Percentiles rank a stretch among this genome's conserved stretches.
Evolutionary conservation across 2,797 vertebrate genomes (phyloP).

Genomic region (Chloroceryle inda): DNA sequence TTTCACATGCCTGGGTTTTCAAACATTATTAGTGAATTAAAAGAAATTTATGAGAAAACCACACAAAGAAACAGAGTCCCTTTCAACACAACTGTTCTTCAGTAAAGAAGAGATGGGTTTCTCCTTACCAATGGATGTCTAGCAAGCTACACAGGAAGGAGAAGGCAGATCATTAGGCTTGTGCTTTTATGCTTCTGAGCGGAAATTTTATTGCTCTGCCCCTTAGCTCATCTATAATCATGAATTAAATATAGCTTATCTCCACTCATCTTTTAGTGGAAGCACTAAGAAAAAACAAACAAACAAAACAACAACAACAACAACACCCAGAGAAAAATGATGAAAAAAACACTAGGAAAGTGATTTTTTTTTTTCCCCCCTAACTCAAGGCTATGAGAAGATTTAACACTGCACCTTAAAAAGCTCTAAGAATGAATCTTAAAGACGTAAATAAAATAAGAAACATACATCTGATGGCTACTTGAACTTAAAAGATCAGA

Average conservation of each 20-base stretch:
- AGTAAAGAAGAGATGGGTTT: neutral
- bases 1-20: neutral
- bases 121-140: neutral
- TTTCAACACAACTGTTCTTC: neutral
- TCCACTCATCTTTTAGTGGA: neutral
- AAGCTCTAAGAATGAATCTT: neutral
- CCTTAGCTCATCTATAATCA: neutral
- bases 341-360: neutral
- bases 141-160: neutral
- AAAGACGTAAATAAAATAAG: neutral
- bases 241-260: slow-evolving; percentile 4
- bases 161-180: neutral
- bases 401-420: neutral
- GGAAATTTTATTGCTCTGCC: neutral
- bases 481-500: neutral
- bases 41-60: slow-evolving; percentile 7
- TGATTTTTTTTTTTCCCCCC: neutral
- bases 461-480: neutral
- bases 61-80: neutral
- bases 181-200: neutral
- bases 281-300: neutral
- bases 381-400: neutral
- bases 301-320: neutral
- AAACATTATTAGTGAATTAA: neutral
- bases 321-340: neutral